phyloP scores from a whole-genome alignment of 2,113 vertebrate genomes.

The Tragelaphus scriptus region DNA sequence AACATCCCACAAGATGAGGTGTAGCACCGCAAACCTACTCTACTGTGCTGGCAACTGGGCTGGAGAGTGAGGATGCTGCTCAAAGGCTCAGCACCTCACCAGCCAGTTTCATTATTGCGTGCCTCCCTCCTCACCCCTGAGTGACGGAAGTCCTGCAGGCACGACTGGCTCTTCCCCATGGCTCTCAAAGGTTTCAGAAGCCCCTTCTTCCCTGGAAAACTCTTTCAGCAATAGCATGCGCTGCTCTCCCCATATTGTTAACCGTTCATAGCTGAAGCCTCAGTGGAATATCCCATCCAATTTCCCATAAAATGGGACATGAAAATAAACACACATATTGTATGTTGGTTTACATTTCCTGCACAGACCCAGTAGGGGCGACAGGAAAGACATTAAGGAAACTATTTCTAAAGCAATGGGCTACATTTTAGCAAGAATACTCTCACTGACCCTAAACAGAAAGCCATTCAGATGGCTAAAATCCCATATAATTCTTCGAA shows the following conservation, averaged over 20 bases:
- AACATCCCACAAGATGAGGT: slow-evolving; percentile 46
- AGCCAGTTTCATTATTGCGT: not conserved
- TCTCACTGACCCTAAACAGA: slow-evolving; percentile 59
- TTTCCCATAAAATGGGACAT: slow-evolving; percentile 74
- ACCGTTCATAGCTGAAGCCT: slow-evolving; percentile 53
- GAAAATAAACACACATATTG: slow-evolving; percentile 72
- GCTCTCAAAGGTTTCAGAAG: not conserved
- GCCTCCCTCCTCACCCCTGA: not conserved
- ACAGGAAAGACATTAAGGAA: slow-evolving; percentile 61
- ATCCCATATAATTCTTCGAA: slow-evolving; percentile 67
- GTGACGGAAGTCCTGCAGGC: not conserved
- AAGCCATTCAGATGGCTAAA: slow-evolving; percentile 44
- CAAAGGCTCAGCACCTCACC: not conserved
- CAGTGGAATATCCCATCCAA: slow-evolving; percentile 70
- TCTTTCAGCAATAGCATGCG: not conserved
- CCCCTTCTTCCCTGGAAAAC: not conserved
- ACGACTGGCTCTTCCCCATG: not conserved
- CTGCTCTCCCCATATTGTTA: slow-evolving; percentile 22
- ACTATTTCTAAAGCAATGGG: slow-evolving; percentile 57
- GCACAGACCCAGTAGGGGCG: slow-evolving; percentile 37
- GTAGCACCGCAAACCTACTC: not conserved
- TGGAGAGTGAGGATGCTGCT: not conserved
- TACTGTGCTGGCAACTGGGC: not conserved
- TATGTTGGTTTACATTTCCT: slow-evolving; percentile 73
- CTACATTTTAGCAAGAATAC: slow-evolving; percentile 56